A percentile compares a stretch with the other conserved stretches of the same genome.
phyloP scores from a whole-genome alignment of 2,888 invertebrate species.

The Torymus aiolomorphi region DNA sequence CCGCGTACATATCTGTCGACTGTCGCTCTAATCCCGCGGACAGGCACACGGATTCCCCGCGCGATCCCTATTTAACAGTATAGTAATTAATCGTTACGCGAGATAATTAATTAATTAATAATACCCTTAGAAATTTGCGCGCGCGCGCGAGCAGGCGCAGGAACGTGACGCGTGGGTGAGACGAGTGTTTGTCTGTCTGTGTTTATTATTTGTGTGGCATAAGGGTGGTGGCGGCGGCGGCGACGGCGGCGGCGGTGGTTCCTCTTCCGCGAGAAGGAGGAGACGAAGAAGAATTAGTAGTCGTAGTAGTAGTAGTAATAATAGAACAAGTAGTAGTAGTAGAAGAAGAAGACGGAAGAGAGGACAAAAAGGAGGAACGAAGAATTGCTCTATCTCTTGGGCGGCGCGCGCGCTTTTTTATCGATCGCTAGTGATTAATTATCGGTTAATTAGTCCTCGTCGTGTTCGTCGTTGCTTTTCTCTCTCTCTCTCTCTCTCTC shows the following conservation, averaged over 20 bases:
- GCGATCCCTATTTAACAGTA: too few relatives aligned
- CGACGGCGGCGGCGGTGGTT: neutral
- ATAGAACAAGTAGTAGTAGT: neutral
- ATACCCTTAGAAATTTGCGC: conserved; percentile 4
- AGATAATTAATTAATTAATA: too few relatives aligned
- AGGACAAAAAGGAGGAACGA: neutral
- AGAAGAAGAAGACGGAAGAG: neutral
- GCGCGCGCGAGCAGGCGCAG: neutral
- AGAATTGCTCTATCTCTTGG: conserved; percentile 8
- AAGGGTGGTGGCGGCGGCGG: too few relatives aligned
- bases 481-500: neutral
- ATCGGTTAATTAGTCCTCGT: neutral
- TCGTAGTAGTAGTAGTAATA: neutral
- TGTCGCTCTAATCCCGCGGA: too few relatives aligned
- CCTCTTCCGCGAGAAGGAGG: conserved; percentile 3
- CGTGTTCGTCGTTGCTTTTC: neutral
- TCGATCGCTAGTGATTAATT: neutral
- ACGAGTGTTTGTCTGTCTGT: too few relatives aligned
- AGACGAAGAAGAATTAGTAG: conserved; percentile 1
- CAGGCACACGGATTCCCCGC: too few relatives aligned
- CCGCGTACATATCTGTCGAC: too few relatives aligned
- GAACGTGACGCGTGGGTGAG: conserved; percentile 2
- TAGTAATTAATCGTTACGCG: too few relatives aligned
- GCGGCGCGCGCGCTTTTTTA: conserved; percentile 19
- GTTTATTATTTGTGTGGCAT: too few relatives aligned